Percentiles rank a stretch among this genome's conserved stretches.
Evolutionary conservation across 2,113 vertebrate species (phyloP).

Genomic region (Indri indri): DNA sequence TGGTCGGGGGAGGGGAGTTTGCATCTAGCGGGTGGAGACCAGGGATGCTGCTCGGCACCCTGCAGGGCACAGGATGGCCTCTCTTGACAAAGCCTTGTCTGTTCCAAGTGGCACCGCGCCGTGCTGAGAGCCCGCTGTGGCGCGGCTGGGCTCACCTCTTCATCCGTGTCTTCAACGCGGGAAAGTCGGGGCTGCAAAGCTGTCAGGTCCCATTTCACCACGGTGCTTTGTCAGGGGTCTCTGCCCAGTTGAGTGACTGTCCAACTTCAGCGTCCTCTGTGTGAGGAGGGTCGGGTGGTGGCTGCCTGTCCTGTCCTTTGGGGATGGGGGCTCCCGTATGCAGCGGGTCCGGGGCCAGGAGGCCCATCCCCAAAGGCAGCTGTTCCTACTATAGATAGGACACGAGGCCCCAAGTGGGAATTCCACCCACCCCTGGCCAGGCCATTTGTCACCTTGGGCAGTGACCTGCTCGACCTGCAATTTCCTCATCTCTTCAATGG

Average conservation of each 20-base stretch:
- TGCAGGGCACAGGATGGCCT: fast-evolving
- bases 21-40: too few relatives aligned
- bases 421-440: fast-evolving
- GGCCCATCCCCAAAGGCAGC: background rate
- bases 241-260: background rate
- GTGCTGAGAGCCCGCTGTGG: fast-evolving
- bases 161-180: background rate
- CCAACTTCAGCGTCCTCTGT: fast-evolving
- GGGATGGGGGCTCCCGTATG: fast-evolving
- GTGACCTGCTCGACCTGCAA: background rate
- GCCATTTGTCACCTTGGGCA: background rate
- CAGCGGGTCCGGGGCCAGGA: too few relatives aligned
- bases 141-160: fast-evolving
- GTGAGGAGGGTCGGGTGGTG: fast-evolving
- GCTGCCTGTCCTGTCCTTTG: fast-evolving
- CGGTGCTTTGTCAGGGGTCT: background rate
- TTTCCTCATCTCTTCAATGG: background rate
- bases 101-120: fast-evolving
- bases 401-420: background rate
- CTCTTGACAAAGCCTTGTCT: fast-evolving
- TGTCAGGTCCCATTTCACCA: fast-evolving
- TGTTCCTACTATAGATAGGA: background rate
- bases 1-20: fast-evolving
- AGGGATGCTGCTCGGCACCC: fast-evolving
- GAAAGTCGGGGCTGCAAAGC: fast-evolving